These are phyloP conservation scores for Phalloptychus januarius DNA, from an alignment of 2,797 vertebrate species.

Conservation along the genomic window DNA sequence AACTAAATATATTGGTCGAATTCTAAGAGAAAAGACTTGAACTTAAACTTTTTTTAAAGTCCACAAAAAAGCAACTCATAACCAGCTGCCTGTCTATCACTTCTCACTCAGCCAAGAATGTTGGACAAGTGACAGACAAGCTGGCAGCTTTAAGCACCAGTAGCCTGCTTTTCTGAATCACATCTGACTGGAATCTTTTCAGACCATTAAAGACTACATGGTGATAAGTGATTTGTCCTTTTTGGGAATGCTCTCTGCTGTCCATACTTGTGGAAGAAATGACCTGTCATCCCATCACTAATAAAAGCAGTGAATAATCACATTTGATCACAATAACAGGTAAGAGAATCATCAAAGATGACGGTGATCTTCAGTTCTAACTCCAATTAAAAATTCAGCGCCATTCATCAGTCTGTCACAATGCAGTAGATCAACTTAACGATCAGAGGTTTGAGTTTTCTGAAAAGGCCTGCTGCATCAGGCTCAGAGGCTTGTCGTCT, in stretches of 20 bases:
- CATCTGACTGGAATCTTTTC: constrained; percentile 41
- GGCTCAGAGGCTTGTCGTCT: constrained; percentile 29
- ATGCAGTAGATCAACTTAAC: constrained; percentile 30
- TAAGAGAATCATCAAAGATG: constrained; percentile 43
- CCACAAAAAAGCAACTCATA: constrained; percentile 22
- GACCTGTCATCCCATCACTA: constrained; percentile 43
- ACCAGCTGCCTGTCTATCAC: constrained; percentile 57
- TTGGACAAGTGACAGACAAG: constrained; percentile 54
- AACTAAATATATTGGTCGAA: neutral
- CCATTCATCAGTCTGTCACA: constrained; percentile 54
- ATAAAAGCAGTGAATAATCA: constrained; percentile 50
- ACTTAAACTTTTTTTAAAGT: neutral
- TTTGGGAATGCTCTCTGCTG: constrained; percentile 36
- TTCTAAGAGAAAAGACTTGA: neutral
- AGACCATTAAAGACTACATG: constrained; percentile 28
- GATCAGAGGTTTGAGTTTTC: constrained; percentile 20
- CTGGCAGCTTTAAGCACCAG: constrained; percentile 46
- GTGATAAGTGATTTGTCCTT: constrained; percentile 46
- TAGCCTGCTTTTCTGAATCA: constrained; percentile 29
- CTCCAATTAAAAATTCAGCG: constrained; percentile 58
- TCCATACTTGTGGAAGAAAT: constrained; percentile 17
- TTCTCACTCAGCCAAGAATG: constrained; percentile 34
- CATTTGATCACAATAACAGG: constrained; percentile 15
- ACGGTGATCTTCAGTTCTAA: constrained; percentile 39
- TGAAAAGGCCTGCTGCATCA: constrained; percentile 27